These are phyloP conservation scores for Gila robusta DNA, from an alignment of 2,797 vertebrate species.

Conservation along the genomic window DNA sequence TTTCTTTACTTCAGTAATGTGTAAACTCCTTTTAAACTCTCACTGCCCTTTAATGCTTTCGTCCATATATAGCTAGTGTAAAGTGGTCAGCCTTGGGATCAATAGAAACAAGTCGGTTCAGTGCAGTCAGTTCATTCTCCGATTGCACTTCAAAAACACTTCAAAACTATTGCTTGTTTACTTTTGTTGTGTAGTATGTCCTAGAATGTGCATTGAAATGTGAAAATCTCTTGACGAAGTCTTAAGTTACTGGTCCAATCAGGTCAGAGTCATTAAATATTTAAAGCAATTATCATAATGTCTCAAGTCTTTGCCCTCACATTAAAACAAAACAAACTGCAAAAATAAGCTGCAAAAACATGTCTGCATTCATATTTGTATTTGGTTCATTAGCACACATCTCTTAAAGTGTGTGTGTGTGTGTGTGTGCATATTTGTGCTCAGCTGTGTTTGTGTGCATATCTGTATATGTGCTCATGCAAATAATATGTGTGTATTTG, in stretches of 20 bases:
- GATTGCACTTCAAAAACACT: background rate
- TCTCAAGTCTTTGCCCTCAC: conserved; percentile 16
- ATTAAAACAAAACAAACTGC: background rate
- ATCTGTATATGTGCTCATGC: conserved; percentile 25
- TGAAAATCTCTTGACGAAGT: background rate
- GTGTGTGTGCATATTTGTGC: background rate
- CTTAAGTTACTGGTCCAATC: background rate
- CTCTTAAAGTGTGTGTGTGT: conserved; percentile 17
- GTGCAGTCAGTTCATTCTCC: background rate
- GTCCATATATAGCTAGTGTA: background rate
- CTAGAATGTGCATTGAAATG: background rate
- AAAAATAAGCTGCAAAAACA: background rate
- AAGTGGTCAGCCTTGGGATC: background rate
- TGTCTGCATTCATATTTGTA: background rate
- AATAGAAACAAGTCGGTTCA: background rate
- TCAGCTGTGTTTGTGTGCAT: conserved; percentile 30
- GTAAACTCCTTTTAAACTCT: no score
- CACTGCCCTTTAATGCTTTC: background rate
- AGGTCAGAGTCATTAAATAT: background rate
- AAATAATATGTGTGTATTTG: conserved; percentile 18
- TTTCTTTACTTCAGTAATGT: background rate
- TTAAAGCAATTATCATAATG: conserved; percentile 1
- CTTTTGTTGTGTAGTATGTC: background rate
- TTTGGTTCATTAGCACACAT: conserved; percentile 24
- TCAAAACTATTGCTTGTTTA: background rate